Evolutionary conservation across 2,797 vertebrate species (phyloP).

Genomic region (Enteromius paludinosus): DNA sequence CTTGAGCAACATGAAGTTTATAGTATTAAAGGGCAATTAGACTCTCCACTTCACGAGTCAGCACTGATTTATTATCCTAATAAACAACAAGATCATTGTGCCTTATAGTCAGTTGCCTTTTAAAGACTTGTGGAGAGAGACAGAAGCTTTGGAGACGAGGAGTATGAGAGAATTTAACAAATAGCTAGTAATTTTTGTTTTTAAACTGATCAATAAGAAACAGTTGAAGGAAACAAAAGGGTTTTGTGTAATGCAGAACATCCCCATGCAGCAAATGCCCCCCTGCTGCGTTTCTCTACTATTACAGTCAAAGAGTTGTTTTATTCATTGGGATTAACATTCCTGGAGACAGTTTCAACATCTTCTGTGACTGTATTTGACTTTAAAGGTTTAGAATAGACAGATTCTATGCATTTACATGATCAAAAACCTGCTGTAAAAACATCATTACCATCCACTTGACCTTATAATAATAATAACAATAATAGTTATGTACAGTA

Average conservation of each 20-base stretch:
- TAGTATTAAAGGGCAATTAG: background rate
- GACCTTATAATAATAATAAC: background rate
- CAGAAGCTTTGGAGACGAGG: too few species aligned
- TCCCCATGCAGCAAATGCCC: background rate
- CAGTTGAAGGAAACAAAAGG: background rate
- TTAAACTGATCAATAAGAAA: background rate
- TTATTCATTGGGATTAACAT: background rate
- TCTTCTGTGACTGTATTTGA: background rate
- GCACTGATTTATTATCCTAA: background rate
- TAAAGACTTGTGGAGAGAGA: background rate
- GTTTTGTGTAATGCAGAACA: constrained; percentile 9
- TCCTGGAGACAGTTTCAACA: background rate
- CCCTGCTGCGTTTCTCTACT: constrained; percentile 8
- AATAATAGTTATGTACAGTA: background rate
- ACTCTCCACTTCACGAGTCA: background rate
- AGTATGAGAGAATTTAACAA: background rate
- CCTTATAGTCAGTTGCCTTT: background rate
- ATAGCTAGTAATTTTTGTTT: background rate
- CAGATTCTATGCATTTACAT: background rate
- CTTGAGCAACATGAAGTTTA: background rate
- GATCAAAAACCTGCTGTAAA: background rate
- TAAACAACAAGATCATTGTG: background rate
- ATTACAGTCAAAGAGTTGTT: background rate
- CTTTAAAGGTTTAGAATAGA: background rate
- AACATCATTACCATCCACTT: background rate